Percentiles rank a stretch among this genome's conserved stretches.
Conservation (phyloP, 2,888 invertebrate genomes). For the Meiosimyza decipiens region DNA sequence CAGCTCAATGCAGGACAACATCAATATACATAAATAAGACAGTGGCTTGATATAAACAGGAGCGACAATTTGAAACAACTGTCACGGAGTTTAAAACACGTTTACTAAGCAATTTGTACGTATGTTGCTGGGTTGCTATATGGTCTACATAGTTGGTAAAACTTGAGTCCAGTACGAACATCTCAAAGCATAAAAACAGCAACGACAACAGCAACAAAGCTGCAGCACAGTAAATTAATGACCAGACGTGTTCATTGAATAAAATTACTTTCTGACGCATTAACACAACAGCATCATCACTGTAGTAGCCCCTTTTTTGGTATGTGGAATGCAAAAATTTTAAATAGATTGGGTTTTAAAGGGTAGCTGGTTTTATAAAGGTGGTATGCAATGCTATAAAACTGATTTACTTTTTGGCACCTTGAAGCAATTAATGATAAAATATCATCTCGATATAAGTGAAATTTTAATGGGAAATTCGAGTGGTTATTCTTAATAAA, state of each 20-base stretch:
- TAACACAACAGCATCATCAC: not conserved
- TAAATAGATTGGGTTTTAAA: not conserved
- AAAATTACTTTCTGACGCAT: constrained; percentile 23
- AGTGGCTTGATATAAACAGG: not conserved
- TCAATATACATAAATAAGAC: not conserved
- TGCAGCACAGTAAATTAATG: constrained; percentile 28
- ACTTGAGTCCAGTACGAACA: constrained; percentile 5
- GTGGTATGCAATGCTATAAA: too few species aligned
- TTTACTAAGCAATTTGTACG: not conserved
- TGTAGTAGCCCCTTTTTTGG: not conserved
- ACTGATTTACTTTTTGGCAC: too few species aligned
- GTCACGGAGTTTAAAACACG: constrained; percentile 7
- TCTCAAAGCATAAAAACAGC: constrained; percentile 3
- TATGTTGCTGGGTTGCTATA: not conserved
- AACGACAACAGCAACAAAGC: constrained; percentile 2
- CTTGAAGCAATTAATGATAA: too few species aligned
- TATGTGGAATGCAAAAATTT: not conserved
- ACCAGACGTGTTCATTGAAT: constrained; percentile 32
- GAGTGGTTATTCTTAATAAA: too few species aligned
- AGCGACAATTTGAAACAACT: constrained; percentile 13
- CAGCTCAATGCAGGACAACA: not conserved
- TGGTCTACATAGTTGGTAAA: not conserved
- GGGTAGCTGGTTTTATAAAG: not conserved
- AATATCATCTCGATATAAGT: too few species aligned
- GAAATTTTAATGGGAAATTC: too few species aligned